Evolutionary conservation across 2,113 vertebrate genomes (phyloP).

Genomic region (Percopsis transmontana): DNA sequence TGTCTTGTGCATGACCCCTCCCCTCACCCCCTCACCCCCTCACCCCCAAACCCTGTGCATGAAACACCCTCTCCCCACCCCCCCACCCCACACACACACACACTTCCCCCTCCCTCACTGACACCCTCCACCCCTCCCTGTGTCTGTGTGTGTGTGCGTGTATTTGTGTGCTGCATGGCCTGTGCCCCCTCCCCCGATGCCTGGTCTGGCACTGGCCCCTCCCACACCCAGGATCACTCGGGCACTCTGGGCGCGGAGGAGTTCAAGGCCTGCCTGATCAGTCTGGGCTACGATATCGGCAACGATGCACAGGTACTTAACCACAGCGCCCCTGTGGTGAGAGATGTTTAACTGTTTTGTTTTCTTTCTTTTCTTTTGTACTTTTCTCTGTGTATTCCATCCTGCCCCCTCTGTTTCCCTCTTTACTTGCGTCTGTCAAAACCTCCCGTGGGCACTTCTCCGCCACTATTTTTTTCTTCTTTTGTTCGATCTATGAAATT

Average conservation of each 20-base stretch:
- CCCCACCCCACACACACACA: constrained; percentile 62
- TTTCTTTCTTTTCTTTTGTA: constrained; percentile 30
- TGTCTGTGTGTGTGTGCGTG: constrained; percentile 64
- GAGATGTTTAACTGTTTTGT: constrained; percentile 65
- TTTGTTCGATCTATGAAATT: background rate
- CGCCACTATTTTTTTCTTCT: constrained; percentile 31
- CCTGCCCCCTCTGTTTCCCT: constrained; percentile 21
- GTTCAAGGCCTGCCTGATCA: constrained; percentile 99
- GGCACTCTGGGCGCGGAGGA: constrained; percentile 98
- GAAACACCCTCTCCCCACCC: constrained; percentile 71
- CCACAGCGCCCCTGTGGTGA: constrained; percentile 55
- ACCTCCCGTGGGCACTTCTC: constrained; percentile 56
- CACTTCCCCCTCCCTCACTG: constrained; percentile 26
- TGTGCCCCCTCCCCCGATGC: constrained; percentile 73
- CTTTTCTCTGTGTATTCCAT: constrained; percentile 9
- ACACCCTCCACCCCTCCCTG: constrained; percentile 74
- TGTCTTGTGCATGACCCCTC: constrained; percentile 81
- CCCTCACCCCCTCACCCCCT: constrained; percentile 38
- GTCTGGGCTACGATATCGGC: constrained; percentile 99
- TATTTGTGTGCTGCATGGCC: constrained; percentile 79
- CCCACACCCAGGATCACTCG: constrained; percentile 91
- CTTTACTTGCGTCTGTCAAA: constrained; percentile 2
- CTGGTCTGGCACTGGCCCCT: constrained; percentile 61
- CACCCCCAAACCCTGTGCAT: constrained; percentile 58
- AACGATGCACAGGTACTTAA: constrained; percentile 98